These are phyloP conservation scores for Montipora sp. DNA, from an alignment of 64 coral and sea anemone genomes.

Conservation along the genomic window DNA sequence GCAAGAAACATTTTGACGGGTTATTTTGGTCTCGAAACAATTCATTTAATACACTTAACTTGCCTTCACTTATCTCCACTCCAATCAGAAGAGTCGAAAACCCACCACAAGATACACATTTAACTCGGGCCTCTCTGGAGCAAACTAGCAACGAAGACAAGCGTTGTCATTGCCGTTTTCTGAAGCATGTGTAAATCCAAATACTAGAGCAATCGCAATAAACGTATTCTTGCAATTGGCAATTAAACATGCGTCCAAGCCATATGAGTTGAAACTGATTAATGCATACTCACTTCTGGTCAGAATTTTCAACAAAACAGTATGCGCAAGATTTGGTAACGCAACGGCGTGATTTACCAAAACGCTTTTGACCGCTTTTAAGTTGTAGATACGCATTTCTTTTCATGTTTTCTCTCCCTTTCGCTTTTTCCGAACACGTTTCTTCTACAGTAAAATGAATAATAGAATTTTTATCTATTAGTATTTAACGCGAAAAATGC, in stretches of 20 bases:
- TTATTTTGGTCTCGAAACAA: neutral
- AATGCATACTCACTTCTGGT: neutral
- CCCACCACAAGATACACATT: neutral
- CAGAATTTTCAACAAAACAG: constrained; percentile 1
- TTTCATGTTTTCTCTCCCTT: neutral
- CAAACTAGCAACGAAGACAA: neutral
- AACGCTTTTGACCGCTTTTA: too few relatives aligned
- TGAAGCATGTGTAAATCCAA: neutral
- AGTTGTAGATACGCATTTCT: neutral
- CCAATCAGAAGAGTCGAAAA: neutral
- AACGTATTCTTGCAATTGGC: neutral
- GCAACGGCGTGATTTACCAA: neutral
- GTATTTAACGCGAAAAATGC: neutral
- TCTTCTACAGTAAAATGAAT: neutral
- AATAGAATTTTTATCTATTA: too few relatives aligned
- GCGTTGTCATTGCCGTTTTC: neutral
- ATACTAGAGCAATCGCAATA: neutral
- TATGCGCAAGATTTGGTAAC: constrained; percentile 25
- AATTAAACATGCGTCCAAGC: neutral
- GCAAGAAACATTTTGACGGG: neutral
- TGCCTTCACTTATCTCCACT: constrained; percentile 14
- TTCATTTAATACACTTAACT: neutral
- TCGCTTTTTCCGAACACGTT: neutral
- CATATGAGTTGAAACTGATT: neutral
- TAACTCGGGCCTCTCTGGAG: neutral